Conservation (phyloP, 2,113 vertebrate genomes). For the human region GRCh38 chrX:108083501-108084000, state of each 20-base stretch:
- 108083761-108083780: not conserved
- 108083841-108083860: slow-evolving; percentile 13
- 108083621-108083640: not conserved
- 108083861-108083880: slow-evolving; percentile 15
- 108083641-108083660: slow-evolving; percentile 16
- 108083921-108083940: slow-evolving; percentile 64
- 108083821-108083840: slow-evolving; percentile 46
- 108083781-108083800: not conserved
- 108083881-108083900: slow-evolving; percentile 9
- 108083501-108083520: not conserved
- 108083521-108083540: not conserved
- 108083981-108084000: slow-evolving; percentile 18
- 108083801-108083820: not conserved
- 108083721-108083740: slow-evolving; percentile 1
- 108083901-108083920: slow-evolving; percentile 37
- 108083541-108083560: slow-evolving; percentile 33
- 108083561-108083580: not conserved
- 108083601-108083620: not conserved
- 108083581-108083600: not conserved
- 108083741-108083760: slow-evolving; percentile 38
- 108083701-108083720: slow-evolving; percentile 1
- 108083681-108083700: not conserved
- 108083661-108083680: not conserved
- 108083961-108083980: slow-evolving; percentile 58
- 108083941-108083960: slow-evolving; percentile 49